Evolutionary conservation across 2,797 vertebrate genomes (phyloP), one percentile per base, ranked within the genome.

Genomic region (Vultur gryphus): DNA sequence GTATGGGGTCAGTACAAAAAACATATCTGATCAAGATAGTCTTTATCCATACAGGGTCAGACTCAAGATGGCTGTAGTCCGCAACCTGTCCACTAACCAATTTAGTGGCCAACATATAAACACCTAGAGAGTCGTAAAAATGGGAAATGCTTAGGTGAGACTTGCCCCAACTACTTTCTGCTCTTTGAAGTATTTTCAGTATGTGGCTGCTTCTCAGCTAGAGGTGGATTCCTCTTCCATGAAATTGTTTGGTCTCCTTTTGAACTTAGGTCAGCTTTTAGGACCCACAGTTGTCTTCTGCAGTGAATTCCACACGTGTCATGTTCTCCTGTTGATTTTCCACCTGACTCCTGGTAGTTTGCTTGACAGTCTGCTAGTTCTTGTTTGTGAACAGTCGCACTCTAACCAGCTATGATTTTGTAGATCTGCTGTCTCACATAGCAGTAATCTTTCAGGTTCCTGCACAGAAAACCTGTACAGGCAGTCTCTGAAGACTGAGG

Each of bases 1-100:
- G 9, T 29, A 21, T 20, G 16, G 16, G 39, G 10, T 35, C 37
- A 67, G 28, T 43, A 64, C 6, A 76, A 80, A 62, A 46, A 8
- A 1, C 0, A 1, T 10, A 19, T 11, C 20, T 62, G 20, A 21
- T 43, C n/a, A 13, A 61, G 31, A 23, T 16, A 13, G 26, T 24
- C 39, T 64, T 48, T 43, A 6, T 25, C 37, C 17, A 20, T 17
- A 10, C 13, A 41, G 31, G 10, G 6, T 78, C 43, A 66, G 52
- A 43, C 15, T n/a, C 26, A 46, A 57, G n/a, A 33, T 6, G 16
- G 12, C 24, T 71, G 19, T 35, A 33, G 41, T 12, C 57, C 14
- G 7, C 18, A 73, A 5, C 16, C 21, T 54, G 6, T 6, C 26
- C 19, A 33, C 51, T 39, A 57, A n/a, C 43, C 10, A 33, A 12